phyloP scores from a whole-genome alignment of 1,140 invertebrate genomes.

The Ectropis grisescens region DNA sequence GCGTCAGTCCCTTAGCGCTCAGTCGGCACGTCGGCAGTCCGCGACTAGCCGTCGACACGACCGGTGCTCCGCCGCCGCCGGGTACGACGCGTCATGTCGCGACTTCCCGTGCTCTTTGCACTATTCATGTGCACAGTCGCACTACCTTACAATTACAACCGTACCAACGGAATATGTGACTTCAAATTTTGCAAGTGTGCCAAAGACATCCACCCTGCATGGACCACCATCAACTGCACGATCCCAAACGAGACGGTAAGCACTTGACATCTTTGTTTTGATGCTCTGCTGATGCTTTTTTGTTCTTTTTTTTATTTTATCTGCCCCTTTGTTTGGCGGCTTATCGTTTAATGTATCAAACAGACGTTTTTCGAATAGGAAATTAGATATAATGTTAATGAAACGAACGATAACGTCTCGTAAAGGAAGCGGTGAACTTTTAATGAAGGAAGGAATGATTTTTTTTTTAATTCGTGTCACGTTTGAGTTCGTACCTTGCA shows the following conservation, averaged over 20 bases:
- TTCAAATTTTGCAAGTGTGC: conserved; percentile 73
- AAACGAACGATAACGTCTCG: background rate
- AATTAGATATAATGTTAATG: background rate
- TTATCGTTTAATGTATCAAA: background rate
- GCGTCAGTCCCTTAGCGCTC: no score
- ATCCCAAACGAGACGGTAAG: conserved; percentile 72
- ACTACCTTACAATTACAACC: no score
- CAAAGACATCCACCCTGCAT: conserved; percentile 65
- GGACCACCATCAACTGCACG: conserved; percentile 76
- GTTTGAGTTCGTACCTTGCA: no score
- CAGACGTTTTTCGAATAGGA: background rate
- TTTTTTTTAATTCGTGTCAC: background rate
- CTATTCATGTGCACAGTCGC: conserved; percentile 20
- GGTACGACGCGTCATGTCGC: conserved; percentile 48
- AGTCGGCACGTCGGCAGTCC: no score
- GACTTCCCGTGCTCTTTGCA: conserved; percentile 37
- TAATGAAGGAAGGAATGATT: no score
- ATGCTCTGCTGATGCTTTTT: background rate
- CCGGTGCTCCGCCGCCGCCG: no score
- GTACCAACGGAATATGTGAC: conserved; percentile 63
- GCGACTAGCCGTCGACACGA: no score
- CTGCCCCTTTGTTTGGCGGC: background rate
- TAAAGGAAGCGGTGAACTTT: background rate
- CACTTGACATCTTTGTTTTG: conserved; percentile 1
- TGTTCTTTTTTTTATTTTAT: background rate